Evolutionary conservation across 2,888 invertebrate genomes (phyloP).

Genomic region (Apamea sordens): DNA sequence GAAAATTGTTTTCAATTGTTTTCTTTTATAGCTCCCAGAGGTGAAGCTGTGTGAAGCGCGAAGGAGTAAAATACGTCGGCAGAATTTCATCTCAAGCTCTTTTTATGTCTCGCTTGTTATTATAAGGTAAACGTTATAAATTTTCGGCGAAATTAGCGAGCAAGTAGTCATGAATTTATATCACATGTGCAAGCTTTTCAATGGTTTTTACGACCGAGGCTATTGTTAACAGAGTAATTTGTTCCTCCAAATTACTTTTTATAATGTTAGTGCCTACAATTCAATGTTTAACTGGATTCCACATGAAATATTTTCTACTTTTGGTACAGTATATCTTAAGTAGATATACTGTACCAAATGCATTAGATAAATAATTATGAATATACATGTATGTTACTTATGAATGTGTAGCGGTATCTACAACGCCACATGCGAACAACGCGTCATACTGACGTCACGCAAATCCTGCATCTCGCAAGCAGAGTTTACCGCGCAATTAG

Average conservation of each 20-base stretch:
- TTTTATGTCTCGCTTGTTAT: conserved; percentile 54
- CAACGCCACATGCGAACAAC: too few species aligned
- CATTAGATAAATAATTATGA: background rate
- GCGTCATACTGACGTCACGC: too few species aligned
- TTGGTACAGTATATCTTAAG: background rate
- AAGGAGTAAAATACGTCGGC: conserved; percentile 70
- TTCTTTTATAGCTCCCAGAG: conserved; percentile 75
- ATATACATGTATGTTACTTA: background rate
- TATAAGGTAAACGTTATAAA: conserved; percentile 63
- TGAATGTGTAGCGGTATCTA: background rate
- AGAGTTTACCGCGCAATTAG: too few species aligned
- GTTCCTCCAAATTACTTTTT: conserved; percentile 43
- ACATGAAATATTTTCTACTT: conserved; percentile 15
- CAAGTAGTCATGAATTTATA: conserved; percentile 58
- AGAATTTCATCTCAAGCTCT: conserved; percentile 67
- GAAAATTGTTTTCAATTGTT: conserved; percentile 77
- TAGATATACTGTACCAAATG: too few species aligned
- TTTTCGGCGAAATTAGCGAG: conserved; percentile 60
- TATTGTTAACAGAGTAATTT: conserved; percentile 37
- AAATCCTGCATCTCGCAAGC: too few species aligned
- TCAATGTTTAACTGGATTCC: conserved; percentile 14
- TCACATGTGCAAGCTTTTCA: conserved; percentile 52
- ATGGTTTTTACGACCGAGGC: conserved; percentile 47
- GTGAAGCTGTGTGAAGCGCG: conserved; percentile 68
- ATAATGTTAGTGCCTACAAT: conserved; percentile 9